Evolutionary conservation across 2,888 invertebrate genomes (phyloP), one percentile per base, ranked within the genome.

Genomic region (Drosophila austrosaltans): DNA sequence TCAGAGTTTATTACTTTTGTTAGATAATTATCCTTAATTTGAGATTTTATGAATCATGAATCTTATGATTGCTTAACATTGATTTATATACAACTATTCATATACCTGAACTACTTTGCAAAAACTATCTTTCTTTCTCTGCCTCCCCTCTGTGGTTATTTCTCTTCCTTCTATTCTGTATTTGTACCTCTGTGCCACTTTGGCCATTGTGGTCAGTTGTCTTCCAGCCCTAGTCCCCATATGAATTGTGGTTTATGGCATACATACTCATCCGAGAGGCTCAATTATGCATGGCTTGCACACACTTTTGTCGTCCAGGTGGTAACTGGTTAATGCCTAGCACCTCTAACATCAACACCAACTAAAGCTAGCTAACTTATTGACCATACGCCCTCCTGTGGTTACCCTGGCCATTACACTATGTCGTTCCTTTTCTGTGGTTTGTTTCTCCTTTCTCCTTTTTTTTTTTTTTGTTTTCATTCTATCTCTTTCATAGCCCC

Each of bases 231-330:
- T 20, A 10, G 71, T 60, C 39, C 39, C 53, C 67, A 44, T 53
- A 56, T 48, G 62, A 61, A 32, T 64, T 36, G 75, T 58, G 69
- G 75, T 20, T 6, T 53, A n/a, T 58, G 54, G 53, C 63, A 36
- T 20, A 36, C 54, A 40, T 40, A 40, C 67, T 59, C 69, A 58
- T 69, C 65, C 59, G 36, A 58, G 62, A 54, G 42, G 32, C 69
- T 74, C 74, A 69, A 74, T 74, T 75, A 75, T 75, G 53, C 54
- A 25, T 39, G 64, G 62, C 63, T 68, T 58, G 22, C 53, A 40
- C 60, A 61, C 60, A 57, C 68, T 53, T 72, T 20, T 59, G 25
- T 40, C 42, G n/a, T 30, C 10, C 7, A 44, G 48, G 25, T 8
- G 22, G 40, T 8, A 54, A 40, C 16, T 61, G 39, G 40, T 42